Evolutionary conservation across 2,797 vertebrate species (phyloP).

Genomic region (Crypturellus tataupa): DNA sequence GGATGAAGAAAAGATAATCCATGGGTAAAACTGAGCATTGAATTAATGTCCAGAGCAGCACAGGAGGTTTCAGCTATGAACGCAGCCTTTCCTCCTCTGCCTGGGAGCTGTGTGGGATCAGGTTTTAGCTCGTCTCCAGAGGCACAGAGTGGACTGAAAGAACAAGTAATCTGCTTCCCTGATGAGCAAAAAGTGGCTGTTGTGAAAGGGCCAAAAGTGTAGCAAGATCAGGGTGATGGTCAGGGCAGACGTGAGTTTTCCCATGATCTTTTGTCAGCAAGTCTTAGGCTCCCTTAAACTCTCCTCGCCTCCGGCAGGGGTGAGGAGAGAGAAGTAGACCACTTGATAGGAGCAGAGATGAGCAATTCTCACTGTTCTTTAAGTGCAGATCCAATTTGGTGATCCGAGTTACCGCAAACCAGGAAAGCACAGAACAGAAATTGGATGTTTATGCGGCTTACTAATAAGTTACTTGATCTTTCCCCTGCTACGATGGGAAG

Average conservation of each 20-base stretch:
- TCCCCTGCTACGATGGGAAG: not conserved
- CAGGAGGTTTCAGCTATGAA: not conserved
- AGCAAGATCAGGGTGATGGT: not conserved
- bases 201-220: not conserved
- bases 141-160: not conserved
- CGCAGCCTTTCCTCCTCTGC: not conserved
- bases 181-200: not conserved
- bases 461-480: not conserved
- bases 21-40: not conserved
- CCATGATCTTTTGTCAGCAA: too few relatives aligned
- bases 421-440: not conserved
- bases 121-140: not conserved
- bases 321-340: not conserved
- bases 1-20: not conserved
- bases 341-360: not conserved
- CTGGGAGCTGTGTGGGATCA: not conserved
- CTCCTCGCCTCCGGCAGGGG: not conserved
- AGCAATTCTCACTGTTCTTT: not conserved
- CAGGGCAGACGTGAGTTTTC: not conserved
- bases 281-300: not conserved
- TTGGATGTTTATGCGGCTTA: not conserved
- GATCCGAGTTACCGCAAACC: not conserved
- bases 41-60: not conserved
- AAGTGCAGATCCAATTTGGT: not conserved
- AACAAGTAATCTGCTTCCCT: not conserved